phyloP scores from a whole-genome alignment of 2,888 invertebrate species.

The Lithosia quadra region DNA sequence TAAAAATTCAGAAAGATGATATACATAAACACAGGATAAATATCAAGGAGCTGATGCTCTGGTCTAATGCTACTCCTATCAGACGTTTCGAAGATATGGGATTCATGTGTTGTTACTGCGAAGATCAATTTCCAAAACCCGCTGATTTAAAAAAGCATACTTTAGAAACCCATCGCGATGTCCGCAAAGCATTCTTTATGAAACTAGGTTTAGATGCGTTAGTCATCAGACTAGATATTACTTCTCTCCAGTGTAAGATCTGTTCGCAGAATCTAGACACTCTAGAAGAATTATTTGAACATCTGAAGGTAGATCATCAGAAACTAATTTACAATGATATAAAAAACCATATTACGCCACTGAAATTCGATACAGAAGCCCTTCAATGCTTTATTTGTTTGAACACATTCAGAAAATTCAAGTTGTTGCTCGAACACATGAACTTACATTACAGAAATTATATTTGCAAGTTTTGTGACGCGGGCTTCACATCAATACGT shows the following conservation, averaged over 20 bases:
- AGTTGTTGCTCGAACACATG: constrained; percentile 58
- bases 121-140: constrained; percentile 9
- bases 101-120: constrained; percentile 37
- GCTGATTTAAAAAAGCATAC: constrained; percentile 38
- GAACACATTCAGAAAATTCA: constrained; percentile 41
- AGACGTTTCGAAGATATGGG: constrained; percentile 39
- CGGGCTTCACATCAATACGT: constrained; percentile 43
- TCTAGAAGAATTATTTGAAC: constrained; percentile 53
- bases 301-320: constrained; percentile 53
- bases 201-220: constrained; percentile 51
- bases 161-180: constrained; percentile 44
- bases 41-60: constrained; percentile 17
- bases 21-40: constrained; percentile 16
- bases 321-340: constrained; percentile 55
- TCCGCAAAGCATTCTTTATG: constrained; percentile 60
- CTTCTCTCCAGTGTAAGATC: constrained; percentile 56
- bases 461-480: constrained; percentile 60
- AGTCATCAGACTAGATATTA: constrained; percentile 62
- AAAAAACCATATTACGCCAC: constrained; percentile 61
- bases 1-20: background rate
- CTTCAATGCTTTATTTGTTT: constrained; percentile 61
- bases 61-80: constrained; percentile 29
- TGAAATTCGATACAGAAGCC: constrained; percentile 55
- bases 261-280: constrained; percentile 50
- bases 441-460: constrained; percentile 65